Evolutionary conservation across 2,113 vertebrate species (phyloP), one percentile per base, ranked within the genome.

Genomic region (Fulmarus glacialis): DNA sequence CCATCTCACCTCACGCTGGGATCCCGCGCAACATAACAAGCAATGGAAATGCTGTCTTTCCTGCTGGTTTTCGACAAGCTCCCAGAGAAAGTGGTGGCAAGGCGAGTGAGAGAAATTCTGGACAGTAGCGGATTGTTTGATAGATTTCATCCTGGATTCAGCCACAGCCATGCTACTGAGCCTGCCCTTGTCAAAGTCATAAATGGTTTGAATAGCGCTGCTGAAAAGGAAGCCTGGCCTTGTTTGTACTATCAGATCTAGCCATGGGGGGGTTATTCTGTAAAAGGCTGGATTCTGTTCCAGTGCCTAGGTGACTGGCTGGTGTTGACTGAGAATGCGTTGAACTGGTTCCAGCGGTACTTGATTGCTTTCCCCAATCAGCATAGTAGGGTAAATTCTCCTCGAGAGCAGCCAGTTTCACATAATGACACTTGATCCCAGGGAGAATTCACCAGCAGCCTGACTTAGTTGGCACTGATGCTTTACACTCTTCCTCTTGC

Each of bases 241-340:
- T 96, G 95, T 97, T 97, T 97, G 97, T 96, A 95, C 94, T 96
- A 97, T 97, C 95, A 97, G 96, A 97, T 96, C 96, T 97, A 96
- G 78, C 96, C 42, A 2, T 80, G 55, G 91, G 96, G 93, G 95
- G 85, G 82, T 85, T 90, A 43, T 91, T 96, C 85, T 93, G 82
- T 94, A 93, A 96, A 94, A 96, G 94, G 84, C 95, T 96, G 93
- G 89, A 89, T 96, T 97, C 96, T 96, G 79, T 95, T 93, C 94
- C 89, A 97, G 84, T 97, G 94, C 95, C 97, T 97, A 97, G 97
- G 97, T 97, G 95, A 97, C 94, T 96, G 95, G 71, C 74, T 97
- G 9, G 93, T 55, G 82, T 87, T 96, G 97, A 96, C 97, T 88
- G 96, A 97, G 97, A 97, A 97, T 97, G 96, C 4, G 5, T 86